Base-by-base conservation (phyloP, 2,888 invertebrate genomes). In the Latrodectus elegans region DNA sequence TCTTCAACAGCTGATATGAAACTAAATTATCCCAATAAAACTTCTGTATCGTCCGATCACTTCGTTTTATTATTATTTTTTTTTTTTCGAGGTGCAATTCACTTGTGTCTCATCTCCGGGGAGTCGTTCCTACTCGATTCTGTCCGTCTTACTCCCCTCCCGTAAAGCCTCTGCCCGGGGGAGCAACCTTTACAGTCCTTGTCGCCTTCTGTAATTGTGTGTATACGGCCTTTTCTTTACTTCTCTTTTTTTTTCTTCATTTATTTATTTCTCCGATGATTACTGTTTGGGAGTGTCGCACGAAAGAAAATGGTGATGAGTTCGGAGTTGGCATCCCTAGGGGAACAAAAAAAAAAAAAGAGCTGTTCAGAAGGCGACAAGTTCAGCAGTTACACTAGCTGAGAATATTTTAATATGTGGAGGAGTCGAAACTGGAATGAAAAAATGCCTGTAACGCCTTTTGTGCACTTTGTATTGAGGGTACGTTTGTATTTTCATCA, bases 201-300 rank as follows among this genome's bases (percentile, higher is more conserved):
- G 74, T 52, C 72, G 80, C 72, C 81, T 73, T 49, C 84, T 84
- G 84, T 84, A 84, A 84, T 84, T 84, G 77, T 73, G 84, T 78
- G 71, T 77, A 72, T 67, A 17, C 53, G 11, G 55, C 71, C 55
- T 38, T 71, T 49, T 51, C 60, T 71, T 79, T 71, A 51, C 65
- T 12, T 60, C 71, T 71, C 10, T 15, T 60, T 17, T 64, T 12
- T n/a, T 9, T 17, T n/a, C 55, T 74, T 74, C 53, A 53, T 53
- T 55, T 52, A 22, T 70, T 22, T 38, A 17, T 72, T 17, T 14
- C 64, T 17, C 65, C 51, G 60, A 76, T 70, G 76, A 76, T 83
- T 75, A 71, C 76, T 71, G 71, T 60, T 60, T 55, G n/a, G 64
- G 60, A 80, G 49, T 49, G 65, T 72, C 72, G 71, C 80, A 49